Conservation (phyloP, 2,113 vertebrate species). For the Candoia aspera region DNA sequence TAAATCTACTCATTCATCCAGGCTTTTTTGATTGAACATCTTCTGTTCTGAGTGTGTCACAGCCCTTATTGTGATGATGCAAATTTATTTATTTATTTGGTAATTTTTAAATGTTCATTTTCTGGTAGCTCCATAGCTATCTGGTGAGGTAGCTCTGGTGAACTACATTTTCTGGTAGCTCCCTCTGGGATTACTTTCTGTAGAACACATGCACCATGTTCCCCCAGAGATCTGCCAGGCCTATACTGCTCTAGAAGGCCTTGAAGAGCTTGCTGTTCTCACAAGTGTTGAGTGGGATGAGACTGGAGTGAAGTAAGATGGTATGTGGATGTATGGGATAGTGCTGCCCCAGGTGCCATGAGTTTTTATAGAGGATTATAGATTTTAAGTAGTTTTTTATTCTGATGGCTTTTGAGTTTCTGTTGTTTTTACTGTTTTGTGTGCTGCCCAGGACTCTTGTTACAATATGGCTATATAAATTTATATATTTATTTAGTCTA, state of each 20-base stretch:
- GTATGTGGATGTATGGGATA: neutral
- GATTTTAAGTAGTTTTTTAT: neutral
- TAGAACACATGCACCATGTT: neutral
- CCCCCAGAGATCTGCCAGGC: neutral
- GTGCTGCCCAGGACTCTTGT: neutral
- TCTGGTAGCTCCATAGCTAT: neutral
- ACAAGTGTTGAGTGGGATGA: neutral
- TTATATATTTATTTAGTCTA: neutral
- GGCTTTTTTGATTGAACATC: neutral
- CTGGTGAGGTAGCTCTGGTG: no score
- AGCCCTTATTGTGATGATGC: neutral
- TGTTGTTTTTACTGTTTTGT: neutral
- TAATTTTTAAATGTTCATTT: neutral
- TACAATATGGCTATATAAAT: neutral
- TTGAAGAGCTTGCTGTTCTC: neutral
- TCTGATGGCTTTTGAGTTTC: neutral
- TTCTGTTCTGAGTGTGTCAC: neutral
- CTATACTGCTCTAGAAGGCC: neutral
- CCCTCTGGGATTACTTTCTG: neutral
- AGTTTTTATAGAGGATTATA: neutral
- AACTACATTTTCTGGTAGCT: neutral
- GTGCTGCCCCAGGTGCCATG: neutral
- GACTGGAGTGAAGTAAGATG: neutral
- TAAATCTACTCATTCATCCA: neutral
- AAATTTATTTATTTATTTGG: neutral